phyloP scores from a whole-genome alignment of 2,888 invertebrate genomes.

The Smittia sp. region DNA sequence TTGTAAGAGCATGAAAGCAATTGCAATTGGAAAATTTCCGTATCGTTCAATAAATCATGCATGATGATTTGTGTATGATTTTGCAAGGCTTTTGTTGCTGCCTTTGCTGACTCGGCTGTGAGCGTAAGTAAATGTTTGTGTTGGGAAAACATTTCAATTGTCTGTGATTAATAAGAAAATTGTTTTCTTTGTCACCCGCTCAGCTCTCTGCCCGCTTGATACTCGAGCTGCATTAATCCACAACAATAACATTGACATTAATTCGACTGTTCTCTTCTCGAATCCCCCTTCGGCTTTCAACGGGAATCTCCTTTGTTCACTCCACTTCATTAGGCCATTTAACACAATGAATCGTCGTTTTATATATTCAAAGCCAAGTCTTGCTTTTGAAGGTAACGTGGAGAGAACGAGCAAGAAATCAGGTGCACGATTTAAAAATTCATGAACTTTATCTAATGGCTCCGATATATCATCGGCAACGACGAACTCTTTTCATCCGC shows the following conservation, averaged over 20 bases:
- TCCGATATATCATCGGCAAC: constrained; percentile 24
- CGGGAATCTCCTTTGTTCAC: constrained; percentile 16
- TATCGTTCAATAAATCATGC: constrained; percentile 38
- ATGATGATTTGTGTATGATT: constrained; percentile 30
- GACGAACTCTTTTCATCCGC: constrained; percentile 21
- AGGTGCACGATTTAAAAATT: constrained; percentile 29
- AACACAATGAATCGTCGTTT: constrained; percentile 23
- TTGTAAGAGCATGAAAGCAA: constrained; percentile 15
- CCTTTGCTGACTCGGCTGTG: neutral
- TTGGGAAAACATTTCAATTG: constrained; percentile 15
- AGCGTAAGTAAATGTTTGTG: constrained; percentile 5
- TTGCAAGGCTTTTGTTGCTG: neutral
- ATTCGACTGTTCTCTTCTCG: constrained; percentile 9
- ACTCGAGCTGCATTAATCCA: constrained; percentile 13
- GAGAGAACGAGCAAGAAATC: neutral
- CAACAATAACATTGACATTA: constrained; percentile 11
- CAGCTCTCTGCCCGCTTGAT: neutral
- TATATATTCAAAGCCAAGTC: neutral
- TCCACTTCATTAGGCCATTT: constrained; percentile 19
- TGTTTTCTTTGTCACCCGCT: constrained; percentile 15
- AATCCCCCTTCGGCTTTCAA: neutral
- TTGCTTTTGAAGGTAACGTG: neutral
- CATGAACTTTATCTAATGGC: constrained; percentile 24
- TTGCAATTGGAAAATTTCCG: constrained; percentile 35
- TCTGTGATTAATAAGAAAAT: constrained; percentile 18